Evolutionary conservation across 2,113 vertebrate genomes (phyloP).

Genomic region (Actenoides hombroni): DNA sequence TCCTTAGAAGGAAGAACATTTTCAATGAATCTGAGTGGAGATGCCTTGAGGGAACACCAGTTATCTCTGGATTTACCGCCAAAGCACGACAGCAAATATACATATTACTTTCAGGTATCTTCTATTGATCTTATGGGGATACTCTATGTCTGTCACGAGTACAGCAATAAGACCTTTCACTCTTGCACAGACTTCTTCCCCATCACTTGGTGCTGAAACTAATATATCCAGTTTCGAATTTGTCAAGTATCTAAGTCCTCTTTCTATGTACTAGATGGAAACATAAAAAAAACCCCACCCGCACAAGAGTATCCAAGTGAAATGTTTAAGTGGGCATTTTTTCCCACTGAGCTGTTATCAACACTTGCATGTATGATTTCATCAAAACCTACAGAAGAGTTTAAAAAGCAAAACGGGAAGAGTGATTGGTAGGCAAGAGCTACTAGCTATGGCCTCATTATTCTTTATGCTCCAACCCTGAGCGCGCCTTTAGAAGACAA

Average conservation of each 20-base stretch:
- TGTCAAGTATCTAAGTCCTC: neutral
- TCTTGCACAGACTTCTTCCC: neutral
- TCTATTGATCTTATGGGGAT: neutral
- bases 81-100: neutral
- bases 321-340: neutral
- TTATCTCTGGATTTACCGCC: neutral
- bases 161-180: neutral
- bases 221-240: neutral
- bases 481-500: slow-evolving; percentile 70
- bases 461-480: slow-evolving; percentile 53
- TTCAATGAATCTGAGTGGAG: neutral
- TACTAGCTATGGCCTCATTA: slow-evolving; percentile 56
- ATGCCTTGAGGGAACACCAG: neutral
- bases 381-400: neutral
- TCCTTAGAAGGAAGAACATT: neutral
- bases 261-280: neutral
- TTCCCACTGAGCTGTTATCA: neutral
- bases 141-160: neutral
- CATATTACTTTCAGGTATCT: neutral
- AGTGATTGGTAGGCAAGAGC: slow-evolving; percentile 60
- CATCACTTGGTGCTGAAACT: neutral
- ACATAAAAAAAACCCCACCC: neutral
- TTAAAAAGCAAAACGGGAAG: slow-evolving; percentile 17
- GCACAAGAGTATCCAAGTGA: neutral
- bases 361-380: neutral